Conservation (phyloP, 2,113 vertebrate species). For the Halcyon malimbica region DNA sequence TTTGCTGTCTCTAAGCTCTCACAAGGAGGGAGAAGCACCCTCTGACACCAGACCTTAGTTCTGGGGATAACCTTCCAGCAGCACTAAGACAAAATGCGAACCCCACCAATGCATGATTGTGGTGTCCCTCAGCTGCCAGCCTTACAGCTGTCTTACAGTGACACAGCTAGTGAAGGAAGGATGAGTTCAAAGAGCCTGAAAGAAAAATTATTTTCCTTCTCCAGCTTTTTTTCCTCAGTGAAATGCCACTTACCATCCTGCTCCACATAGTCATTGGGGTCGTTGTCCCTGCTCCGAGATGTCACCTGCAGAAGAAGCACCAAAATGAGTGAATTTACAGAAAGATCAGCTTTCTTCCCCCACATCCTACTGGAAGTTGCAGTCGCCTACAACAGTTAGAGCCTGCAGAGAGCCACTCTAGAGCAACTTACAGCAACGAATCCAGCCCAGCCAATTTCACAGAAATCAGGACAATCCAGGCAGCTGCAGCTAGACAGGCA, state of each 20-base stretch:
- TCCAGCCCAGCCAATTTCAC: background rate
- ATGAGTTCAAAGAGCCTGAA: background rate
- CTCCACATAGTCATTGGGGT: conserved; percentile 96
- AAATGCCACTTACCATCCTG: conserved; percentile 84
- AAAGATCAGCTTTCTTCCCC: background rate
- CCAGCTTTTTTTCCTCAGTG: background rate
- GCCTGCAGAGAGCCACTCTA: background rate
- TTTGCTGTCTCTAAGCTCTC: background rate
- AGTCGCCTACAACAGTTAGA: background rate
- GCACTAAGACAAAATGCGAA: background rate
- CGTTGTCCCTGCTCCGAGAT: conserved; percentile 94
- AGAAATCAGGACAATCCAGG: background rate
- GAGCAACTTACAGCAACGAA: background rate
- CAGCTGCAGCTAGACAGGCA: accelerated
- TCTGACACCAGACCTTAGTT: background rate
- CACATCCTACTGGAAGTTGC: too few species aligned
- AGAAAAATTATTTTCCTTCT: background rate
- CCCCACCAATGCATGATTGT: background rate
- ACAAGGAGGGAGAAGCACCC: background rate
- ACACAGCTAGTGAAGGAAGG: background rate
- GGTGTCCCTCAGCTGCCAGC: background rate
- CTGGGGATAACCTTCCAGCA: background rate
- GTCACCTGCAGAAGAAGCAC: conserved; percentile 83
- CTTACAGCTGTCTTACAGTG: accelerated
- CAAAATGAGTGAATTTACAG: background rate